Percentiles rank a stretch among this genome's conserved stretches.
Conservation (phyloP, 2,888 invertebrate species). For the Pristionchus fissidentatus region DNA sequence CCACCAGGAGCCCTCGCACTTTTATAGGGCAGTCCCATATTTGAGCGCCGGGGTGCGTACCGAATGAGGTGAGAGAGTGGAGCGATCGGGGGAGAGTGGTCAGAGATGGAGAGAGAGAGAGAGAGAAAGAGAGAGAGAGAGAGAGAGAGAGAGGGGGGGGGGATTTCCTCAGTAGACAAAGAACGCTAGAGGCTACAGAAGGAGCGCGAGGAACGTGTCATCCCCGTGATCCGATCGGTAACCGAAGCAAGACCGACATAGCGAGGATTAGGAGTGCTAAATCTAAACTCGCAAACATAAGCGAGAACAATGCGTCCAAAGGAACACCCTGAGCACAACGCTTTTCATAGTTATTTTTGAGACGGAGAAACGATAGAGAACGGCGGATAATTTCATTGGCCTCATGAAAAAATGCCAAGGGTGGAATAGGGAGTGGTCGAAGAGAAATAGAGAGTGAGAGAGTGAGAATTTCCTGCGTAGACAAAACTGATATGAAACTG, state of each 20-base stretch:
- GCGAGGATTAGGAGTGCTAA: no score
- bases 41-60: not conserved
- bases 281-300: no score
- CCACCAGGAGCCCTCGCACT: not conserved
- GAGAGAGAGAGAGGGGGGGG: not conserved
- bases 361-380: no score
- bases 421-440: no score
- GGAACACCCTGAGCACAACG: not conserved
- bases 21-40: constrained; percentile 23
- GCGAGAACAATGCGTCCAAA: not conserved
- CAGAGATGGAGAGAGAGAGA: constrained; percentile 41
- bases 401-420: no score
- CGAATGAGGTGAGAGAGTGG: not conserved
- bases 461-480: no score
- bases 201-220: not conserved
- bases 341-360: no score
- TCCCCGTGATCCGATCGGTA: constrained; percentile 19
- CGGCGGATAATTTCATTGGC: no score
- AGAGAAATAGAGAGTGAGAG: no score
- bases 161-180: not conserved
- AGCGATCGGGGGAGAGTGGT: constrained; percentile 11
- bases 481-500: no score
- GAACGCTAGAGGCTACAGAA: no score
- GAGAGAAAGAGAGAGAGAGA: constrained; percentile 30
- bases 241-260: not conserved